Conservation (phyloP, 2,113 vertebrate species). For the Poecilia latipinna region DNA sequence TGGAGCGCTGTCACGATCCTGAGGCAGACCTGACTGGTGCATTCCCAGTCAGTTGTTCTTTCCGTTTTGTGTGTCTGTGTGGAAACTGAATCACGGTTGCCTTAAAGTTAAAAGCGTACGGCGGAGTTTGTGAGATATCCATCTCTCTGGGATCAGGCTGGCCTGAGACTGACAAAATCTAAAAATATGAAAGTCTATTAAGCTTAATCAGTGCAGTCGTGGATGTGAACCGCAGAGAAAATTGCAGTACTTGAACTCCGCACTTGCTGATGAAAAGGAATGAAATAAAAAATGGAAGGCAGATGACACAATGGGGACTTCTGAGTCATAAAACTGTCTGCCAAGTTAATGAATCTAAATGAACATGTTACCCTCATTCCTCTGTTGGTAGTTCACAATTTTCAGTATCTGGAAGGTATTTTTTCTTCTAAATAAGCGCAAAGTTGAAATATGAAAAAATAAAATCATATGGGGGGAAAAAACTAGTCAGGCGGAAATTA, state of each 20-base stretch:
- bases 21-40: not conserved
- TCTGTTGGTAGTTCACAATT: not conserved
- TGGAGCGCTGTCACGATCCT: not conserved
- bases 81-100: not conserved
- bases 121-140: not conserved
- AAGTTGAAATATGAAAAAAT: too few relatives aligned
- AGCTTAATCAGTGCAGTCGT: not conserved
- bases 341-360: not conserved
- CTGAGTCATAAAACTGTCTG: not conserved
- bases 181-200: not conserved
- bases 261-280: not conserved
- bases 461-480: not conserved
- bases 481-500: not conserved
- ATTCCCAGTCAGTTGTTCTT: not conserved
- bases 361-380: not conserved
- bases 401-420: not conserved
- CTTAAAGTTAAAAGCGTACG: slow-evolving; percentile 1
- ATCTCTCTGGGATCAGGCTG: slow-evolving; percentile 11
- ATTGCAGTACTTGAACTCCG: not conserved
- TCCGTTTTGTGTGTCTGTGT: not conserved
- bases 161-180: slow-evolving; percentile 1
- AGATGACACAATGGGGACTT: not conserved
- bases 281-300: not conserved
- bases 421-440: not conserved
- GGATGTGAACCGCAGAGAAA: not conserved